Evolutionary conservation across 2,888 invertebrate species (phyloP), one percentile per base, ranked within the genome.

Genomic region (Diarsia brunnea): DNA sequence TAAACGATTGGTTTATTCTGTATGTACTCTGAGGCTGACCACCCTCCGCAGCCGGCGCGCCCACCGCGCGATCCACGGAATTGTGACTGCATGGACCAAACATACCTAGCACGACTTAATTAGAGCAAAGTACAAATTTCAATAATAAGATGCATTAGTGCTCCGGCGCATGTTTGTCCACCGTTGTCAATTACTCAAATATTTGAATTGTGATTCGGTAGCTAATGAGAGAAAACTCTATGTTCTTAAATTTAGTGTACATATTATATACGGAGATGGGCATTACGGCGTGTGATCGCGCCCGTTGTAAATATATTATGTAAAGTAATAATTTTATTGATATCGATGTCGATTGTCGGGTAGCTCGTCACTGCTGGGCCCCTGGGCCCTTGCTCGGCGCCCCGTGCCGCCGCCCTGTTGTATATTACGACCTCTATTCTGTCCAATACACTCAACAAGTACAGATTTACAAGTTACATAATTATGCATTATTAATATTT

Each of bases 181-280:
- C 95, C 95, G 95, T 96, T 95, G 96, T 96, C 96, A 96, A 96
- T 96, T 96, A 96, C 95, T 95, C 95, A 94, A 94, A 95, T 95
- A 96, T 95, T 95, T 95, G 95, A 96, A 96, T 95, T 96, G 96
- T 96, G 96, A 96, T 96, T 96, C 95, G 96, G 96, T 96, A 96
- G 96, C 95, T 96, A 96, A 95, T 94, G 96, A 96, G 96, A 96
- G 96, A 96, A 94, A 96, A 95, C 92, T 93, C 93, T 95, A 96
- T 95, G 95, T 94, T 96, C 95, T 95, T 95, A 95, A 95, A 95
- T 94, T 91, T 95, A 95, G 93, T 96, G 96, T 96, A 96, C 91
- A 96, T 96, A 96, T 94, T 94, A 95, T 94, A 95, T 95, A 94
- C 93, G 95, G 95, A 96, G 95, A 94, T 95, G 96, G 96, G 96